A percentile compares a stretch with the other conserved stretches of the same genome.
These are phyloP conservation scores for Pachyseris speciosa DNA, from an alignment of 64 coral and sea anemone species.

Conservation along the genomic window DNA sequence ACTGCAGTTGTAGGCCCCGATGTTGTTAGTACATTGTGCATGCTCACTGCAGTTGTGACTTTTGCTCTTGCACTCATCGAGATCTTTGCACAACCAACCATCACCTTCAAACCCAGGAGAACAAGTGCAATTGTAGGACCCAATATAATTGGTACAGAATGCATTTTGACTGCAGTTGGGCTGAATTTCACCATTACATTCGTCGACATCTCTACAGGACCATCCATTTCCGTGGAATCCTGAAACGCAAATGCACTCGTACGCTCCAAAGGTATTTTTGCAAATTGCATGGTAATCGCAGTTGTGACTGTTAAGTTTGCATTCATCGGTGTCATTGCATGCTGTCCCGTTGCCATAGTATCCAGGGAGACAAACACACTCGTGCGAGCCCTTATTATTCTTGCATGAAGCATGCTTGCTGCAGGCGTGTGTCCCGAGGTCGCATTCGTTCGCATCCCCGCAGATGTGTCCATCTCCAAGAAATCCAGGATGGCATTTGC, in stretches of 20 bases:
- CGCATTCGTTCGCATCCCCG: neutral
- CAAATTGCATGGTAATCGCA: neutral
- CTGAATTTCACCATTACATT: neutral
- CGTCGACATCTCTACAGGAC: slow-evolving; percentile 17
- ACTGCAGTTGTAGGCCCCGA: neutral
- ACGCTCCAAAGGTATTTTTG: neutral
- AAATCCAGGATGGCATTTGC: slow-evolving; percentile 1
- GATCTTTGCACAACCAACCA: neutral
- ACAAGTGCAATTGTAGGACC: neutral
- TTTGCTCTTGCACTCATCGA: neutral
- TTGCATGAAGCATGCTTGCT: neutral
- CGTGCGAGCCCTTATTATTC: slow-evolving; percentile 1
- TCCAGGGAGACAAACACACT: neutral
- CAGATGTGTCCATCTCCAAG: neutral
- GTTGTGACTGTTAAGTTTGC: neutral
- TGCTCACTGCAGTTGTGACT: neutral
- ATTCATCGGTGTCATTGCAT: neutral
- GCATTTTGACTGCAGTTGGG: neutral
- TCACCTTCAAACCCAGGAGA: neutral
- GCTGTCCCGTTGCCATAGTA: neutral
- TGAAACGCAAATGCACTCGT: neutral
- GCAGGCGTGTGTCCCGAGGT: neutral
- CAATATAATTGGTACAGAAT: neutral
- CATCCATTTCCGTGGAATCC: slow-evolving; percentile 22
- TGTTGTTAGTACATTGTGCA: neutral